Evolutionary conservation across 2,113 vertebrate genomes (phyloP), one percentile per base, ranked within the genome.

Genomic region (Sprattus sprattus): DNA sequence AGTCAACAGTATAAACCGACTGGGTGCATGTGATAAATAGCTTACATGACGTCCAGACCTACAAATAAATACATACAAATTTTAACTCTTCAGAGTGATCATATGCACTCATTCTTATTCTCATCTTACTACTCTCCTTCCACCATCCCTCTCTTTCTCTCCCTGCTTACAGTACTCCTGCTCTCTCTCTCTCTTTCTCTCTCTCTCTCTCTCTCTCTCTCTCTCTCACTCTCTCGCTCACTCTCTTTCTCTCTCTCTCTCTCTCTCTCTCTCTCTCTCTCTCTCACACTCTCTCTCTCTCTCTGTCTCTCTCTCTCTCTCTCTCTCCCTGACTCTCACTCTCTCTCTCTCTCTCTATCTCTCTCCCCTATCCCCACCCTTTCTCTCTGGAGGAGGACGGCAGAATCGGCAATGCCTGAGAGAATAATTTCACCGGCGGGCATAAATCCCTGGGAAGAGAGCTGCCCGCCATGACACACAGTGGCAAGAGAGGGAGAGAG

Each of bases 381-480:
- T 18, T 85, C 45, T 87, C 81, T 83, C 64, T 39, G 83, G 81
- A 87, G 88, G 7, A 11, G 88, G 7, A 11, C 71, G 49, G 60
- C 83, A 81, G 86, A 32, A 84, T 83, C 81, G 60, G 44, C 86
- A 39, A 46, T 89, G 86, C 57, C 84, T 85, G 16, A 5, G 86
- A 84, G 87, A 84, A 87, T 88, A 88, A 86, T 89, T 90, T 90
- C 81, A 83, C 11, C 20, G 45, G 81, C 85, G 80, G 82, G 89
- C 60, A 86, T 92, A 91, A 91, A 93, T 92, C 89, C 87, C 82
- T 86, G 50, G 47, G 82, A 80, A 80, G 60, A 85, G 87, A 84
- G 81, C 71, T 67, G 39, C 71, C 86, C 80, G 85, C 87, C 82
- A 89, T 83, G 89, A 88, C 84, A 82, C 0, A 16, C 49, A 83